Evolutionary conservation across 2,113 vertebrate genomes (phyloP), one percentile per base, ranked within the genome.

Genomic region (Panthera tigris): DNA sequence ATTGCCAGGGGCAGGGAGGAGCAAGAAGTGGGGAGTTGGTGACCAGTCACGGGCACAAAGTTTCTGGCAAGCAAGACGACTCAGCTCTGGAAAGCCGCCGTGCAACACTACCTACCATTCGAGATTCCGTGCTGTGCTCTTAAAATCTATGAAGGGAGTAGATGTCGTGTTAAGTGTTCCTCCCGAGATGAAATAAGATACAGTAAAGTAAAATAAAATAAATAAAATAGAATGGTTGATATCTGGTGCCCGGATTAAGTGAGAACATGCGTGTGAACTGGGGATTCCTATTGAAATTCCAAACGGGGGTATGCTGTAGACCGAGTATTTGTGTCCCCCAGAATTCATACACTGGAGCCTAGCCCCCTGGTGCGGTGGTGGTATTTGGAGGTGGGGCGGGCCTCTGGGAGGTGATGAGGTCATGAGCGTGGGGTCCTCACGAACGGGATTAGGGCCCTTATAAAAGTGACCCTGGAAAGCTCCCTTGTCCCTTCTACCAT

Each of bases 51-150:
- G 0, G 14, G 71, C 39, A 4, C 23, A 6, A 39, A 25, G 36
- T n/a, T 15, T n/a, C 39, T 11, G 55, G 33, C 15, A 31, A 78
- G 21, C 15, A 18, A 65, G 33, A 29, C 1, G 4, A 19, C 36
- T 25, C 1, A 6, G 15, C 14, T 39, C 23, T 29, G 39, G 66
- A 12, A 8, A 0, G 10, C 9, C 18, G 3, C 3, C 16, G 48
- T 18, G 11, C 23, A 4, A 13, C 31, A 39, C 8, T 1, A 31
- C n/a, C 8, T 2, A 3, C 7, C 1, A 2, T 21, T 6, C 2
- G 16, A 6, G 16, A 25, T 27, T 1, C 33, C 39, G 3, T 1
- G 27, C 7, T 57, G n/a, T 8, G 1, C 33, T 4, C 80, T 61
- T 16, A 13, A 76, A 76, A 27, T 66, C 41, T 12, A 41, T 31